phyloP scores from a whole-genome alignment of 2,888 invertebrate genomes.

The Diadromus collaris region DNA sequence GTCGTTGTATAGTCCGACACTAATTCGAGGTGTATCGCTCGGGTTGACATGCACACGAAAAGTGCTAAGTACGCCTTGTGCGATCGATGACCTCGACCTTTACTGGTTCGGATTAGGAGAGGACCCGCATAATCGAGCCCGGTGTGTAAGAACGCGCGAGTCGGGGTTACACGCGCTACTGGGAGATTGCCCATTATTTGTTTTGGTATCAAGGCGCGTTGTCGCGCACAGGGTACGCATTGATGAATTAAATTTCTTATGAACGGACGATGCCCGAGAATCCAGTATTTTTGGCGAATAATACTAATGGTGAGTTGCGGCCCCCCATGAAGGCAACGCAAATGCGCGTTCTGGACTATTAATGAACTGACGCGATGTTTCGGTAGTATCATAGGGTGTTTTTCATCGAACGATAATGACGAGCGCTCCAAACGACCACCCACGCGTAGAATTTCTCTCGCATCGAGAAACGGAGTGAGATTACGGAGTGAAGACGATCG shows the following conservation, averaged over 20 bases:
- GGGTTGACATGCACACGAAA: no score
- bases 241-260: slow-evolving; percentile 60
- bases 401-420: slow-evolving; percentile 9
- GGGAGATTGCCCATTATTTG: slow-evolving; percentile 74
- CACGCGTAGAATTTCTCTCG: slow-evolving; percentile 29
- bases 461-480: slow-evolving; percentile 49
- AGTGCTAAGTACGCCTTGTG: slow-evolving; percentile 60
- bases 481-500: not conserved
- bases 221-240: slow-evolving; percentile 69
- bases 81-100: slow-evolving; percentile 40
- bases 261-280: slow-evolving; percentile 62
- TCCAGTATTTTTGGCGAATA: slow-evolving; percentile 67
- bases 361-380: slow-evolving; percentile 32
- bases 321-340: slow-evolving; percentile 63
- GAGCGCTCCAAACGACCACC: slow-evolving; percentile 47
- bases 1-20: no score
- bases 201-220: slow-evolving; percentile 49
- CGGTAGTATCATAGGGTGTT: not conserved
- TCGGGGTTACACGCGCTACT: slow-evolving; percentile 62
- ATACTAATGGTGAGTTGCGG: slow-evolving; percentile 50
- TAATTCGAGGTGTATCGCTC: no score
- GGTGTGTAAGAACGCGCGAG: slow-evolving; percentile 66
- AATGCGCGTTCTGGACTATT: slow-evolving; percentile 55
- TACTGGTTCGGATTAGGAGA: slow-evolving; percentile 47
- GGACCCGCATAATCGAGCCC: slow-evolving; percentile 75